Percentiles rank a stretch among this genome's conserved stretches.
These are phyloP conservation scores for Drosophila asahinai DNA, from an alignment of 1,140 invertebrate genomes.

Conservation along the genomic window DNA sequence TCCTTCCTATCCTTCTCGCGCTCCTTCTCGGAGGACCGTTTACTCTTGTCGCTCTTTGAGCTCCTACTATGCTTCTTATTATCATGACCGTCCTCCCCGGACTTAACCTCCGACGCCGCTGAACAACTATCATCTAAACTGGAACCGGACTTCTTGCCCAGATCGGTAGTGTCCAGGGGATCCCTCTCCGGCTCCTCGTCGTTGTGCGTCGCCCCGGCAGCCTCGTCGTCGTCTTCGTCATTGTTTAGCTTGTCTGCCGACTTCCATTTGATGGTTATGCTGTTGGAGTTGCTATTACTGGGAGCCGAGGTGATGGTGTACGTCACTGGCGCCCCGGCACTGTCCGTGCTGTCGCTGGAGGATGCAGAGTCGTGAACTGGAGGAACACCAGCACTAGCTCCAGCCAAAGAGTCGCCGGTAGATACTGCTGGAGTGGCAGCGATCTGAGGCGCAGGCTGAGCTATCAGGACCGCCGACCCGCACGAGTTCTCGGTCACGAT, in stretches of 20 bases:
- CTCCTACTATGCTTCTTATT: slow-evolving; percentile 72
- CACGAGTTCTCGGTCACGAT: slow-evolving; percentile 88
- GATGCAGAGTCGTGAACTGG: slow-evolving; percentile 38
- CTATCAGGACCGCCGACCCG: slow-evolving; percentile 2
- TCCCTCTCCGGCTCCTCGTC: slow-evolving; percentile 24
- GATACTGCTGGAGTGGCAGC: slow-evolving; percentile 6
- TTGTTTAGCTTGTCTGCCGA: slow-evolving; percentile 66
- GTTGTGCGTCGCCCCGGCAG: slow-evolving; percentile 39
- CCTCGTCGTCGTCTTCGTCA: slow-evolving; percentile 42
- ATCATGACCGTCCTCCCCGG: slow-evolving; percentile 53
- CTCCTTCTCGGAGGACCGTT: slow-evolving; percentile 81
- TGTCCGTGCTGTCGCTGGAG: slow-evolving; percentile 64
- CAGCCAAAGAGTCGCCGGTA: background rate
- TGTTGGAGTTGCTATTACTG: slow-evolving; percentile 63
- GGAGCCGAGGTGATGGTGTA: slow-evolving; percentile 72
- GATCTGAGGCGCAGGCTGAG: slow-evolving; percentile 7
- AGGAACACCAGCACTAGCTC: background rate
- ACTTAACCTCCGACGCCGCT: slow-evolving; percentile 46
- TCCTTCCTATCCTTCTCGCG: slow-evolving; percentile 85
- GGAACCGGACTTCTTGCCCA: slow-evolving; percentile 47
- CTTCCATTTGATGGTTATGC: slow-evolving; percentile 88
- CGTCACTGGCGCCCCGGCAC: slow-evolving; percentile 35
- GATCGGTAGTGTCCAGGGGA: slow-evolving; percentile 32
- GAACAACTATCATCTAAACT: slow-evolving; percentile 77
- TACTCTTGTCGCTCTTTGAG: slow-evolving; percentile 64